phyloP scores from a whole-genome alignment of 1,140 invertebrate genomes.

The Drosophila chauvacae region DNA sequence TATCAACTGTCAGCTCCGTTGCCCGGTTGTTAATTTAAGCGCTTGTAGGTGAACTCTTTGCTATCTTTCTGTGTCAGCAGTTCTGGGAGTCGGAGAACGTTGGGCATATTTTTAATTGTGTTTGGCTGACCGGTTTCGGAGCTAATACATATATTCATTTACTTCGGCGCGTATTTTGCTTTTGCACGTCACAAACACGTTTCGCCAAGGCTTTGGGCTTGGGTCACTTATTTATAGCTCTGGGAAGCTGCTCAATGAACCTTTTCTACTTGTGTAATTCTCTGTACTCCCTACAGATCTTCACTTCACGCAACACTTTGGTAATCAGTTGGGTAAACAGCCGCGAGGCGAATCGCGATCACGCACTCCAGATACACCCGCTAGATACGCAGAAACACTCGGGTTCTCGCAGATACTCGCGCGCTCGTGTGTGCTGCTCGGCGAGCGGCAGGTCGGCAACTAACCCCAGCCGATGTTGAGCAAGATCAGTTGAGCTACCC shows the following conservation, averaged over 20 bases:
- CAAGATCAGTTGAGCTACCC: conserved; percentile 43
- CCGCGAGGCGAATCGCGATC: conserved; percentile 40
- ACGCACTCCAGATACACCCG: conserved; percentile 44
- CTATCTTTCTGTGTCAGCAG: conserved; percentile 76
- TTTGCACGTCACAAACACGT: conserved; percentile 70
- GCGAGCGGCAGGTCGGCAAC: conserved; percentile 16
- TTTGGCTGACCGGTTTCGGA: conserved; percentile 47
- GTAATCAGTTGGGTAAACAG: conserved; percentile 75
- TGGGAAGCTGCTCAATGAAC: conserved; percentile 74
- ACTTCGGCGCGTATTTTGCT: conserved; percentile 35
- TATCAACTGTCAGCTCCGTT: conserved; percentile 50
- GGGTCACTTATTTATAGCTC: conserved; percentile 67
- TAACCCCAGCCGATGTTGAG: conserved; percentile 37
- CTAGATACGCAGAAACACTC: conserved; percentile 22
- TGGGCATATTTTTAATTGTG: conserved; percentile 48
- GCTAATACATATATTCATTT: conserved; percentile 31
- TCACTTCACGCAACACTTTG: conserved; percentile 62
- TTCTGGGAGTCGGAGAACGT: conserved; percentile 21
- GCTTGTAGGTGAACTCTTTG: conserved; percentile 53
- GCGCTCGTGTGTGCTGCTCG: conserved; percentile 11
- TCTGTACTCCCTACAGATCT: conserved; percentile 57
- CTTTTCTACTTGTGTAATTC: conserved; percentile 33
- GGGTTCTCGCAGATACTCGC: conserved; percentile 8
- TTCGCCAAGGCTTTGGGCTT: conserved; percentile 36
- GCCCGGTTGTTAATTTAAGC: conserved; percentile 50